These are phyloP conservation scores for Copidosoma aretas DNA, from an alignment of 2,888 invertebrate species.

Conservation along the genomic window DNA sequence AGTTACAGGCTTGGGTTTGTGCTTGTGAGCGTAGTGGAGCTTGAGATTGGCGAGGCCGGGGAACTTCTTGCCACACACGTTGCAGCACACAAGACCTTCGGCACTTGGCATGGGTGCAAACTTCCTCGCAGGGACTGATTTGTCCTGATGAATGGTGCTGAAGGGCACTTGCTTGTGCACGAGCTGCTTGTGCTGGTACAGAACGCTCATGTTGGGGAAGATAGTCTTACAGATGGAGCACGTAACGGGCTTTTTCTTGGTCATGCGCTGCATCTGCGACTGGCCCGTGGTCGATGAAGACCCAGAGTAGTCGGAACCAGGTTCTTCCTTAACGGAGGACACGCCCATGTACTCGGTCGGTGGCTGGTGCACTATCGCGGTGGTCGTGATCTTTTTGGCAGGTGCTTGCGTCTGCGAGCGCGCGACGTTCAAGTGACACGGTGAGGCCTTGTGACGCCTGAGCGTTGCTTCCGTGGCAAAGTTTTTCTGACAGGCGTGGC, in stretches of 20 bases:
- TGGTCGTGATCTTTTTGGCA: constrained; percentile 31
- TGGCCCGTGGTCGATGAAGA: background rate
- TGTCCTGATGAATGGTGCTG: too few relatives aligned
- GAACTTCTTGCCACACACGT: constrained; percentile 67
- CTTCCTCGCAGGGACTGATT: constrained; percentile 46
- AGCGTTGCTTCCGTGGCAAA: constrained; percentile 61
- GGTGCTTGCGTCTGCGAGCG: constrained; percentile 13
- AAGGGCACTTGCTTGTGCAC: constrained; percentile 62
- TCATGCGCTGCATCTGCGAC: background rate
- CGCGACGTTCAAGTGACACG: constrained; percentile 34
- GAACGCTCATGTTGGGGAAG: constrained; percentile 70
- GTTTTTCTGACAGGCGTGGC: constrained; percentile 61
- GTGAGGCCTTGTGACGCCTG: constrained; percentile 58
- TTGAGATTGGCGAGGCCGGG: constrained; percentile 66
- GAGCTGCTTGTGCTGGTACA: constrained; percentile 70
- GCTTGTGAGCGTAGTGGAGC: constrained; percentile 66
- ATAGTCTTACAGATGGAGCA: constrained; percentile 71
- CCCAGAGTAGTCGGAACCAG: constrained; percentile 1
- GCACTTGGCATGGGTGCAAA: constrained; percentile 53
- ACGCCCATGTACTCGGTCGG: constrained; percentile 29
- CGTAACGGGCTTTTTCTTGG: constrained; percentile 58
- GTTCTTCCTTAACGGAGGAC: constrained; percentile 39
- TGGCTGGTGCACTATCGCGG: constrained; percentile 40
- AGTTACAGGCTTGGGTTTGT: constrained; percentile 51
- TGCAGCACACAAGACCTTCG: constrained; percentile 66